phyloP scores from a whole-genome alignment of 2,113 vertebrate species.

The Sander lucioperca region DNA sequence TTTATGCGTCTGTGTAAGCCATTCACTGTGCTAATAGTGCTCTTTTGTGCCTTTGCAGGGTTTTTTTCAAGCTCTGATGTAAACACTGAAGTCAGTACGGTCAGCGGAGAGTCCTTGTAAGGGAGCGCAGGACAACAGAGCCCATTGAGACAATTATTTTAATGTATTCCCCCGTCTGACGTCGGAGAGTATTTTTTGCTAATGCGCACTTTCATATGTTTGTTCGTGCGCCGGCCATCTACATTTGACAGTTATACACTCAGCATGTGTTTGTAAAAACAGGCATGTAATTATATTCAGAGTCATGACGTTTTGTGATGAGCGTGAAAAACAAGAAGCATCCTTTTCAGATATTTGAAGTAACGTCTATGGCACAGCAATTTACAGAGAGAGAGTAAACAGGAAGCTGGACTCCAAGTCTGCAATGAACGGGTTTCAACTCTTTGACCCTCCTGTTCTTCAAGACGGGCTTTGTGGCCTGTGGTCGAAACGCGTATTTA shows the following conservation, averaged over 20 bases:
- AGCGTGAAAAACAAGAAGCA: constrained; percentile 39
- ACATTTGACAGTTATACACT: constrained; percentile 53
- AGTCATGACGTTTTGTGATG: constrained; percentile 20
- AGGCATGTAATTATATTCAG: constrained; percentile 59
- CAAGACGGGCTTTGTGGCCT: constrained; percentile 44
- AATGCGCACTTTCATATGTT: constrained; percentile 51
- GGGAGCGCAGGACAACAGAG: constrained; percentile 42
- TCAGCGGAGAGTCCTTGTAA: constrained; percentile 35
- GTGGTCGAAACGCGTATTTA: constrained; percentile 60
- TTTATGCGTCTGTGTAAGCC: constrained; percentile 17
- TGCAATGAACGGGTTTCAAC: constrained; percentile 55
- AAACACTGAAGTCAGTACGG: constrained; percentile 48
- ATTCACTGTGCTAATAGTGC: constrained; percentile 42
- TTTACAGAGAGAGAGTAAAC: constrained; percentile 54
- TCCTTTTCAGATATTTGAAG: constrained; percentile 64
- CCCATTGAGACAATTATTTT: constrained; percentile 60
- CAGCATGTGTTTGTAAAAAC: constrained; percentile 46
- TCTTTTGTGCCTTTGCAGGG: constrained; percentile 40
- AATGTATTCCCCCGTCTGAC: constrained; percentile 60
- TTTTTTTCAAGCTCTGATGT: constrained; percentile 20
- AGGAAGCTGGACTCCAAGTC: constrained; percentile 47
- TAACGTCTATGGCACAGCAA: constrained; percentile 29
- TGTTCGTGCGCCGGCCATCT: constrained; percentile 38
- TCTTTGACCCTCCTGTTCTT: constrained; percentile 60
- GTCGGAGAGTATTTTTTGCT: constrained; percentile 47